Conservation (phyloP, 2,113 vertebrate genomes). For the Ictalurus furcatus region DNA sequence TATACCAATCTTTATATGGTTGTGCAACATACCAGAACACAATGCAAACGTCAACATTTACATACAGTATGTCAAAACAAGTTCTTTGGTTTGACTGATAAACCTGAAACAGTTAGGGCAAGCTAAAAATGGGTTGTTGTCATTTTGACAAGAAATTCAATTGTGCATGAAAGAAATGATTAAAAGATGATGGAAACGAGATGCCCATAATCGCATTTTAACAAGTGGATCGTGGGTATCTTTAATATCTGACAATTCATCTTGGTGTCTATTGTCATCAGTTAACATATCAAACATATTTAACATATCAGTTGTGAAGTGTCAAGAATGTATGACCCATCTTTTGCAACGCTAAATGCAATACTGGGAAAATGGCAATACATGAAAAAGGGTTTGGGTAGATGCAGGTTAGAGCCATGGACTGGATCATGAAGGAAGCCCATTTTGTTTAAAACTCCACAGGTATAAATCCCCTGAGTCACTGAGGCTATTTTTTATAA, state of each 20-base stretch:
- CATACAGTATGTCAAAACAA: conserved; percentile 63
- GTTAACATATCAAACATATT: neutral
- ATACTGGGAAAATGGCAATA: conserved; percentile 27
- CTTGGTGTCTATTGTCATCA: neutral
- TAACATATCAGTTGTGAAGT: neutral
- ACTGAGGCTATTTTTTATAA: conserved; percentile 31
- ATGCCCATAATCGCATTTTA: conserved; percentile 6
- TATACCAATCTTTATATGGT: neutral
- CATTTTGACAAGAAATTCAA: conserved; percentile 24
- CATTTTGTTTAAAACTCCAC: conserved; percentile 45
- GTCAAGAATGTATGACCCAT: neutral
- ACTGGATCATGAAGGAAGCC: conserved; percentile 26
- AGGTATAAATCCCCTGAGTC: conserved; percentile 43
- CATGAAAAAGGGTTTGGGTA: neutral
- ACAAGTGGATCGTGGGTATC: neutral
- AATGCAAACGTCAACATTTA: neutral
- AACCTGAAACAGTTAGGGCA: conserved; percentile 53
- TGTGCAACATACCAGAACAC: neutral
- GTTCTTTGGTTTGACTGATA: conserved; percentile 67
- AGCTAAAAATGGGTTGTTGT: neutral
- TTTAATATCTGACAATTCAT: neutral
- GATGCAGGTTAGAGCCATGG: neutral
- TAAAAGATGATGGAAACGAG: neutral
- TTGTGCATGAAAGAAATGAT: conserved; percentile 14
- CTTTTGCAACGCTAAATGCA: conserved; percentile 27